These are phyloP conservation scores for Melanotaenia duboulayi DNA, from an alignment of 2,113 vertebrate species.

Conservation along the genomic window DNA sequence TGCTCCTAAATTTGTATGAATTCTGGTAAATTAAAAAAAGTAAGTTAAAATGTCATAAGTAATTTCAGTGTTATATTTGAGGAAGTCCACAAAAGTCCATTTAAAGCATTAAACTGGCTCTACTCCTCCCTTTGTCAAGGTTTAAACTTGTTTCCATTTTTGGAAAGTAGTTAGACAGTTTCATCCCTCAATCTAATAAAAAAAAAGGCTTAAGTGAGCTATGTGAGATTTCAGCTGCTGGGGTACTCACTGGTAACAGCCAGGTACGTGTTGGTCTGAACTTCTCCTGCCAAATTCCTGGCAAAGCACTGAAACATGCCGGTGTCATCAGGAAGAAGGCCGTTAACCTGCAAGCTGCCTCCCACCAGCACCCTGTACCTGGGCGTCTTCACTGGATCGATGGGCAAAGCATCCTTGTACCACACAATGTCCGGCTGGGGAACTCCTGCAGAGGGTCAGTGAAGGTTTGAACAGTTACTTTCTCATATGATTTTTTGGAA, in stretches of 20 bases:
- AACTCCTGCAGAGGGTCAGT: constrained; percentile 81
- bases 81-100: neutral
- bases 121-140: neutral
- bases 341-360: constrained; percentile 92
- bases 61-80: neutral
- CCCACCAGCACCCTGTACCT: constrained; percentile 88
- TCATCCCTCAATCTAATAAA: constrained; percentile 14
- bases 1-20: too few relatives aligned
- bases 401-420: constrained; percentile 93
- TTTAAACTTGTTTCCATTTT: constrained; percentile 9
- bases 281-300: constrained; percentile 89
- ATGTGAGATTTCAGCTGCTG: neutral
- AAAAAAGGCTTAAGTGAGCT: constrained; percentile 6
- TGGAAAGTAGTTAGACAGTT: constrained; percentile 5
- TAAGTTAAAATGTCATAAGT: too few relatives aligned
- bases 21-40: too few relatives aligned
- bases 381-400: constrained; percentile 85
- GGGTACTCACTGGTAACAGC: constrained; percentile 91
- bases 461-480: neutral
- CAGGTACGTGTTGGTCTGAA: constrained; percentile 97
- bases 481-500: neutral
- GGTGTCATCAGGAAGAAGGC: constrained; percentile 92
- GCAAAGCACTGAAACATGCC: constrained; percentile 99
- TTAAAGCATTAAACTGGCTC: neutral
- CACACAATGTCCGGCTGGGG: constrained; percentile 91